Evolutionary conservation across 2,113 vertebrate species (phyloP).

Genomic region (Toxotes chatareus): DNA sequence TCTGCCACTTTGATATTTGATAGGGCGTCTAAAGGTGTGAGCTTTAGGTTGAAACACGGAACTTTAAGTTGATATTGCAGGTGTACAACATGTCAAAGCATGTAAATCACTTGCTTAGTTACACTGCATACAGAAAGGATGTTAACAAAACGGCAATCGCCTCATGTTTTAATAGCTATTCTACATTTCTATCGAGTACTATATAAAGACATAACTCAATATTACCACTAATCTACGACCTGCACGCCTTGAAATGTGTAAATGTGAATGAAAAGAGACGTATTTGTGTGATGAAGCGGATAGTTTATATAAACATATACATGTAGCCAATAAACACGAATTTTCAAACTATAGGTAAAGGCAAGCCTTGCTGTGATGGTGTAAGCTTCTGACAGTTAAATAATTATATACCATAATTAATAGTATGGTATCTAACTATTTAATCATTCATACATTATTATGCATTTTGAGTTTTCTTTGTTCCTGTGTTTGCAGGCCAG

Average conservation of each 20-base stretch:
- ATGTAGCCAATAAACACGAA: too few species aligned
- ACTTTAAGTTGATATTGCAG: neutral
- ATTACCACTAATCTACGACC: neutral
- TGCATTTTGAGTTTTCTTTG: conserved; percentile 7
- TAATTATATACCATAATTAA: neutral
- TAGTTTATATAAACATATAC: neutral
- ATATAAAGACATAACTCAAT: neutral
- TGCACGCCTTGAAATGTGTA: neutral
- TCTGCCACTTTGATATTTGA: neutral
- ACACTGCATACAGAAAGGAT: neutral
- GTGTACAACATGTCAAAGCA: neutral
- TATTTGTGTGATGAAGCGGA: neutral
- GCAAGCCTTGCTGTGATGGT: neutral
- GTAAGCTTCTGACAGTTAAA: too few species aligned
- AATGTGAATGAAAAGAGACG: neutral
- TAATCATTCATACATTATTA: neutral
- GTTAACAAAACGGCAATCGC: neutral
- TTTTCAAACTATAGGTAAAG: too few species aligned
- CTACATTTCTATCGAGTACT: neutral
- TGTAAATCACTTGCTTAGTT: neutral
- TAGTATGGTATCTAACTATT: too few species aligned
- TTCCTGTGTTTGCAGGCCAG: conserved; percentile 82
- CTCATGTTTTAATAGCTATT: neutral
- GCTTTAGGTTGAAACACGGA: neutral
- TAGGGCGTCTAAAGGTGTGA: neutral